These are phyloP conservation scores for Umimayanthus kanabou DNA, from an alignment of 92 coral and sea anemone genomes.

Conservation along the genomic window DNA sequence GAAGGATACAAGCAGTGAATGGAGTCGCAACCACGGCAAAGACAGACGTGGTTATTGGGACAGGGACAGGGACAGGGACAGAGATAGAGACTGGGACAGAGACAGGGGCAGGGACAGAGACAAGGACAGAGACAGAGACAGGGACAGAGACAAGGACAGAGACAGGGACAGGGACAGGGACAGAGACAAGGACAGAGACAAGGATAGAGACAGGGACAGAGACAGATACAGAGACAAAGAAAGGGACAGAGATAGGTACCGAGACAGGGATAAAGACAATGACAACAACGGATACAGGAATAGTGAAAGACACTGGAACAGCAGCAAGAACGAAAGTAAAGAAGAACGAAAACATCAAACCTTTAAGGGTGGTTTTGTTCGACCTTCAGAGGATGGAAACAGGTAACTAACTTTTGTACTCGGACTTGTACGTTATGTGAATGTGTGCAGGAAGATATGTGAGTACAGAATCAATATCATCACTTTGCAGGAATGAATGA, in stretches of 20 bases:
- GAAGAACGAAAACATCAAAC: conserved; percentile 3
- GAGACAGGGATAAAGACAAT: background rate
- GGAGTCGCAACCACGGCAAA: conserved; percentile 18
- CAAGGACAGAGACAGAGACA: conserved; percentile 1
- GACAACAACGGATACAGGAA: background rate
- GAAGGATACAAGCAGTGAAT: conserved; percentile 24
- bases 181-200: conserved; percentile 19
- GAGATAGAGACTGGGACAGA: conserved; percentile 18
- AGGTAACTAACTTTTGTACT: conserved; percentile 38
- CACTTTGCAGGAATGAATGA: background rate
- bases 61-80: background rate
- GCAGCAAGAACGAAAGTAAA: background rate
- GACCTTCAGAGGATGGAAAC: conserved; percentile 46
- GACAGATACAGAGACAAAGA: background rate
- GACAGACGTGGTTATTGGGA: conserved; percentile 31
- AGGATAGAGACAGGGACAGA: background rate
- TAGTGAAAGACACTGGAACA: background rate
- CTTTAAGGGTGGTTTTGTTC: conserved; percentile 39
- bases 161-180: background rate
- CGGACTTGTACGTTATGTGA: background rate
- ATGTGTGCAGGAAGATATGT: background rate
- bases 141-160: background rate
- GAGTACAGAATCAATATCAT: background rate
- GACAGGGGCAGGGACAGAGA: conserved; percentile 35
- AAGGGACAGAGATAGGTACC: background rate